phyloP scores from a whole-genome alignment of 2,797 vertebrate species.

The Pipistrellus kuhlii region DNA sequence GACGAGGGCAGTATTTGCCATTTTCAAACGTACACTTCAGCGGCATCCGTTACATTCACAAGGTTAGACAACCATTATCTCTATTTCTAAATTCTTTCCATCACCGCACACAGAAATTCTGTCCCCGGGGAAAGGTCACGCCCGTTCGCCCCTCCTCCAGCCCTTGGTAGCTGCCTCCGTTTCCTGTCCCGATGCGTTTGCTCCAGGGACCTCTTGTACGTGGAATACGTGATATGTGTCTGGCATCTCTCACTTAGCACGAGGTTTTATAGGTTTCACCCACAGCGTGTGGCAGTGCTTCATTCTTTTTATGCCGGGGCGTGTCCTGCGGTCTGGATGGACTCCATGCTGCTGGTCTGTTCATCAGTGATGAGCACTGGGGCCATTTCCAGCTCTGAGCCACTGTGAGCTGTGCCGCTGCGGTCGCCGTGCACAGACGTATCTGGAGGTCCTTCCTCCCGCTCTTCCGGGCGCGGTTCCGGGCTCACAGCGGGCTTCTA shows the following conservation, averaged over 20 bases:
- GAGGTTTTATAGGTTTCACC: neutral
- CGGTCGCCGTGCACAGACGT: accelerated
- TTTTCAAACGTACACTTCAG: neutral
- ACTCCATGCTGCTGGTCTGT: neutral
- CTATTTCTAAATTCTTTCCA: neutral
- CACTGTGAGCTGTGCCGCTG: neutral
- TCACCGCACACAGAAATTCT: neutral
- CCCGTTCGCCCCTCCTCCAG: no score
- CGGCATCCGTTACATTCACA: neutral
- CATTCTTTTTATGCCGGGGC: neutral
- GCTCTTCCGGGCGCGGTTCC: accelerated
- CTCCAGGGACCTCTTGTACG: neutral
- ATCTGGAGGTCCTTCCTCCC: neutral
- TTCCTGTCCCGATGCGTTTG: neutral
- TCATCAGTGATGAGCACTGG: neutral
- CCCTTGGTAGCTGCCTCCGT: neutral
- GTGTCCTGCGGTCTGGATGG: accelerated
- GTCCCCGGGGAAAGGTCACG: accelerated
- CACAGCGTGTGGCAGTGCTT: accelerated
- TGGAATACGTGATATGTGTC: neutral
- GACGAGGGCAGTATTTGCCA: neutral
- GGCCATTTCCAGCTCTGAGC: neutral
- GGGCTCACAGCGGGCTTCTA: neutral
- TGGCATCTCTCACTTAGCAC: neutral
- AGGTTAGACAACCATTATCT: accelerated